Base-by-base conservation (phyloP, 2,888 invertebrate species). In the Branchipolynoe longqiensis region DNA sequence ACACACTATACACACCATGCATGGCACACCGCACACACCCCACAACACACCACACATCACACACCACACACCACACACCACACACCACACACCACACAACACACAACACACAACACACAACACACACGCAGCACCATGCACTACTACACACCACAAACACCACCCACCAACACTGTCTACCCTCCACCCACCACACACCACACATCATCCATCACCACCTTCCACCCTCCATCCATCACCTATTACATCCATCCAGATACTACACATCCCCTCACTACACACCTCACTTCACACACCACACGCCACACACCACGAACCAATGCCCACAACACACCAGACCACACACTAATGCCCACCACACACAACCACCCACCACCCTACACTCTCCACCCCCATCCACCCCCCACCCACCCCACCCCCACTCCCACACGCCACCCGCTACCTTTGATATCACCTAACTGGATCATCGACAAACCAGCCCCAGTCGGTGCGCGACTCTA, bases 1-100 rank as follows among this genome's bases (percentile, higher is more conserved):
- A 58, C 58, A 58, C 25, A n/a, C 58, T 58, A 58, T 4, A n/a
- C 14, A 18, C 58, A 8, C 58, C 58, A 18, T 25, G 25, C 58
- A 58, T n/a, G n/a, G n/a, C 58, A 58, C 58, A 58, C n/a, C 8
- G 8, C 58, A 58, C 58, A n/a, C n/a, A n/a, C n/a, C 58, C 58
- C 25, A 8, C 58, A 6, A 18, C 58, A 18, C 58, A 8, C 58
- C 8, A 18, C 58, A 8, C 58, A 58, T 58, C 58, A 18, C 8
- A 8, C 14, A 18, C n/a, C 14, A 25, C n/a, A n/a, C n/a, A 18
- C 14, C 58, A 58, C 25, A 18, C 25, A 48, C 58, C 4, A 18
- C n/a, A 4, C 4, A n/a, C 58, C 58, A n/a, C 58, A 8, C 48
- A 48, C 18, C 48, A 12, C 48, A 8, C 18, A 48, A 8, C 8